Conservation (phyloP, 35 echinoderm and acorn worm species). For the Strongylocentrotus purpuratus region DNA sequence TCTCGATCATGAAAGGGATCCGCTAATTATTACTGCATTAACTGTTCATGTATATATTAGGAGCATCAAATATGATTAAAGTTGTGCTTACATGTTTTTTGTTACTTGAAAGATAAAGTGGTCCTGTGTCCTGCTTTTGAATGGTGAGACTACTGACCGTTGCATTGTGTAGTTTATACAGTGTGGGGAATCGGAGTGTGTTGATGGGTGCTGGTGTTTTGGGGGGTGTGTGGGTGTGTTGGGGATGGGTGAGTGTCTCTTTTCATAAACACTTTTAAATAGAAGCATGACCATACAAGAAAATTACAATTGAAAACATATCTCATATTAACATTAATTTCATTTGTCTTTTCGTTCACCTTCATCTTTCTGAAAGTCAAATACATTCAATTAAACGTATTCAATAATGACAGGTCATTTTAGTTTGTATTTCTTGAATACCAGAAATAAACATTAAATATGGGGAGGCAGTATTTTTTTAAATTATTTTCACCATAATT, state of each 20-base stretch:
- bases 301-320: too few species aligned
- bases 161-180: not conserved
- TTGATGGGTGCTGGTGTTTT: not conserved
- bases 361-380: too few species aligned
- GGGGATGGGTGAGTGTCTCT: not conserved
- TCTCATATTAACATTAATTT: too few species aligned
- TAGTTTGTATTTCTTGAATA: too few species aligned
- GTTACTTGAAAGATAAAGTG: not conserved
- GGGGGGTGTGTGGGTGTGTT: not conserved
- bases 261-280: too few species aligned
- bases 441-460: too few species aligned
- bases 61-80: not conserved
- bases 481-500: too few species aligned
- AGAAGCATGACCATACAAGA: too few species aligned
- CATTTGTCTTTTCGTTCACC: too few species aligned
- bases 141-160: not conserved
- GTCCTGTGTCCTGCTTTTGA: not conserved
- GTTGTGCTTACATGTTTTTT: not conserved
- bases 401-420: too few species aligned
- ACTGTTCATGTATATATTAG: slow-evolving; percentile 2
- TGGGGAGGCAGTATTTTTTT: too few species aligned
- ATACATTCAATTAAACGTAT: too few species aligned
- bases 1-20: not conserved
- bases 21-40: not conserved
- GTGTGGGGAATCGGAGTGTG: not conserved